Conservation (phyloP, 2,888 invertebrate genomes). For the Seira ritae region DNA sequence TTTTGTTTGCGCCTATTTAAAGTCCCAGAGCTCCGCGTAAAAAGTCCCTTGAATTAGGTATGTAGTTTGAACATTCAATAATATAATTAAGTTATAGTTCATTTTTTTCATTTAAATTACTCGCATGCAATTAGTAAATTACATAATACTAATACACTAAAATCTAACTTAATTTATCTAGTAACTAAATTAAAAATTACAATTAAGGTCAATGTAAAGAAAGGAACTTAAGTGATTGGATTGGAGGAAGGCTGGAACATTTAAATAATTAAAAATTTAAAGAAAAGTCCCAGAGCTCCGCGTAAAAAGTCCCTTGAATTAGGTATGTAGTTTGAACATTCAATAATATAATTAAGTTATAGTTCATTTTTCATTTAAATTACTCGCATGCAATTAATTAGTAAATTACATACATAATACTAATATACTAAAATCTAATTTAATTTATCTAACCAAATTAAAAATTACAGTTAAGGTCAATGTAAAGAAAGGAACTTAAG, state of each 20-base stretch:
- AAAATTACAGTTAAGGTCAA: background rate
- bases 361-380: background rate
- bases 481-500: background rate
- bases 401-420: background rate
- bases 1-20: too few relatives aligned
- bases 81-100: background rate
- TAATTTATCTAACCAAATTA: background rate
- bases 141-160: background rate
- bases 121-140: background rate
- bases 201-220: background rate
- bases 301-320: slow-evolving; percentile 11
- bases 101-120: background rate
- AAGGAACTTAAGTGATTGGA: background rate
- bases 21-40: slow-evolving; percentile 4
- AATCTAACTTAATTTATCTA: background rate
- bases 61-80: background rate
- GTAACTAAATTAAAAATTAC: background rate
- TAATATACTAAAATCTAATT: background rate
- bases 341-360: background rate
- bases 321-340: background rate
- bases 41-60: slow-evolving; percentile 8
- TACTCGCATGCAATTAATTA: background rate
- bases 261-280: background rate
- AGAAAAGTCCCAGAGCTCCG: slow-evolving; percentile 1
- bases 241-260: too few relatives aligned